A percentile compares a stretch with the other conserved stretches of the same genome.
Evolutionary conservation across 2,797 vertebrate species (phyloP).

Genomic region (Babyrousa celebensis): DNA sequence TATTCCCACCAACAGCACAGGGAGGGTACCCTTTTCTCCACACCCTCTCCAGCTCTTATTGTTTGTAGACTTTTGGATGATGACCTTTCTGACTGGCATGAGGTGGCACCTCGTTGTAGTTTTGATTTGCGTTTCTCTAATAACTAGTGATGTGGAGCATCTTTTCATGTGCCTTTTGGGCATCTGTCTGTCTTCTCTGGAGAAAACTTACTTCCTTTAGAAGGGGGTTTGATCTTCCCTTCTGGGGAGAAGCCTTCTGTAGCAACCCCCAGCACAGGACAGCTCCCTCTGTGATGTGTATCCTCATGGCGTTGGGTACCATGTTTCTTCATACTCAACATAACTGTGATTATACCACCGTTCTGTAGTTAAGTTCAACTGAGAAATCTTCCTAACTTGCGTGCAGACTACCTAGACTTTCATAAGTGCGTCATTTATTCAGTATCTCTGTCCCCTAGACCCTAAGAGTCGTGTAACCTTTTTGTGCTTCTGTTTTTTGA

Average conservation of each 20-base stretch:
- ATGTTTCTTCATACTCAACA: neutral
- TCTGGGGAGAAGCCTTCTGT: neutral
- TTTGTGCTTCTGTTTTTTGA: neutral
- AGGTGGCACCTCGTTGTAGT: too few relatives aligned
- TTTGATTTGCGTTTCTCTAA: too few relatives aligned
- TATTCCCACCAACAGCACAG: too few relatives aligned
- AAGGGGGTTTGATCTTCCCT: neutral
- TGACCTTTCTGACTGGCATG: too few relatives aligned
- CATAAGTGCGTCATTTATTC: neutral
- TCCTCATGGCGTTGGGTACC: accelerated
- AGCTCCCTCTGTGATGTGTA: accelerated
- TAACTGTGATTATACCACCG: neutral
- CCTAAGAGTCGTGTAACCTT: neutral
- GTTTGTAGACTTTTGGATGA: too few relatives aligned
- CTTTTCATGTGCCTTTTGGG: too few relatives aligned
- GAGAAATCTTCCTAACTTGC: neutral
- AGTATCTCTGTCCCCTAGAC: neutral
- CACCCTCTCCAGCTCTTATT: too few relatives aligned
- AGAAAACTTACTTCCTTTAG: neutral
- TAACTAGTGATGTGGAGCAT: too few relatives aligned
- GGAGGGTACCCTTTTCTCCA: too few relatives aligned
- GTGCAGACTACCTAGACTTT: too few relatives aligned
- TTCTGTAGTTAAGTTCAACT: neutral
- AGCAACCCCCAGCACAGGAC: neutral
- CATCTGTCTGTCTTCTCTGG: too few relatives aligned